Evolutionary conservation across 2,888 invertebrate genomes (phyloP), one percentile per base, ranked within the genome.

Genomic region (Dicyrtoma fusca): DNA sequence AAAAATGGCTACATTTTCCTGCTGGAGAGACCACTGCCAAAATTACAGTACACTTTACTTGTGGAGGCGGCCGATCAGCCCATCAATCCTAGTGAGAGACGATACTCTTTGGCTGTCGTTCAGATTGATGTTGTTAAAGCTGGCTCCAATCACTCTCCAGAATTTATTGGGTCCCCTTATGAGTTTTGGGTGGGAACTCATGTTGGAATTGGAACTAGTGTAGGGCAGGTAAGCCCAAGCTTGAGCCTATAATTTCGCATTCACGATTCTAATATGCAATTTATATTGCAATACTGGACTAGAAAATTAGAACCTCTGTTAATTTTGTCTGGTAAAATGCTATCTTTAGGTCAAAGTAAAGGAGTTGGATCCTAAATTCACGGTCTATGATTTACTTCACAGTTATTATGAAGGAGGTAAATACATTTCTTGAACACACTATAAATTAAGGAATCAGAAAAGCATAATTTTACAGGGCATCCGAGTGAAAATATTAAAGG

Each of bases 101-200:
- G 94, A 81, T 91, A 90, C 81, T 91, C 93, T 0, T 84, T 94
- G 74, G 92, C 93, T 6, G 92, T 94, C n/a, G 91, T 93, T 6
- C 91, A 92, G 19, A 88, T 93, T 73, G 91, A 92, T 79, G 91
- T 92, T 0, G 86, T 87, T 65, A 87, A 87, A 70, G 83, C 86
- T 21, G 84, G 84, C 19, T 81, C 75, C 3, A 72, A 72, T 13
- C 79, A 78, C 53, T 68, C 74, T 45, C 92, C 93, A 1, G 91
- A 91, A 81, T 94, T 94, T 79, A 86, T 93, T 23, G 92, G 92
- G 26, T 89, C 92, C 0, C 93, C 94, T 0, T 94, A 93, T 81
- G 92, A 93, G 82, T 94, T 94, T 83, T 94, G 94, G 93, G 92
- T 94, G 42, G 93, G 93, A 0, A 89, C 89, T n/a, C 92, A 91